Base-by-base conservation (phyloP, 2,113 vertebrate species). In the Capreolus pygargus region DNA sequence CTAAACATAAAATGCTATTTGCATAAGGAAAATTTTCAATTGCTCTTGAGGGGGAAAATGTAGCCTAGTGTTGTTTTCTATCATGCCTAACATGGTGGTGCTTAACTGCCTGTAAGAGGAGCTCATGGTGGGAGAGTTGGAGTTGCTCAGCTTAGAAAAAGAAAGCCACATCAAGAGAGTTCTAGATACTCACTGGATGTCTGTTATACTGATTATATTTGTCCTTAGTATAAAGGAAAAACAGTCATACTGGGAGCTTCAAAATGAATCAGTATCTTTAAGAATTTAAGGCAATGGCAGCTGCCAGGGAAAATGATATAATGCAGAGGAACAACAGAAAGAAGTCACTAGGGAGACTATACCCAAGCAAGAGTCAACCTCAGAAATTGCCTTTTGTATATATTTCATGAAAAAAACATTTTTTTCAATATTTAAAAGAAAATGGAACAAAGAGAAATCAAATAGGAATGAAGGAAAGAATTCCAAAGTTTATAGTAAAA, bases 1-100 rank as follows among this genome's bases (percentile, higher is more conserved):
- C 27, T 95, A n/a, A 92, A 60, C 60, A 60, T 55, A 94, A 81
- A 79, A 92, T 91, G 30, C 10, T 94, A 55, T 91, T 90, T 93
- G 54, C 64, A 86, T 90, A 82, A 92, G 91, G 16, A n/a, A 84
- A 58, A 67, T 76, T n/a, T 96, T 84, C 30, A 84, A 15, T 52
- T 58, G 30, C 54, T 88, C 47, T 67, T 60, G 17, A 21, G 8
- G 12, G 50, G 27, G 6, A 4, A 96, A 74, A n/a, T 81, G 11
- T 58, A 60, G 57, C 21, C 30, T 43, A 28, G 1, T 17, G 5
- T 17, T 84, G 25, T 45, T 64, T 86, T 76, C 36, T 82, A 16
- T 86, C 92, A 2, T 85, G 8, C 47, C 70, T 81, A 50, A 58
- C 21, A 17, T 25, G 8, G 36, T 45, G 9, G 16, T 25, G 14